Evolutionary conservation across 2,888 invertebrate genomes (phyloP).

Genomic region (Lomographa bimaculata): DNA sequence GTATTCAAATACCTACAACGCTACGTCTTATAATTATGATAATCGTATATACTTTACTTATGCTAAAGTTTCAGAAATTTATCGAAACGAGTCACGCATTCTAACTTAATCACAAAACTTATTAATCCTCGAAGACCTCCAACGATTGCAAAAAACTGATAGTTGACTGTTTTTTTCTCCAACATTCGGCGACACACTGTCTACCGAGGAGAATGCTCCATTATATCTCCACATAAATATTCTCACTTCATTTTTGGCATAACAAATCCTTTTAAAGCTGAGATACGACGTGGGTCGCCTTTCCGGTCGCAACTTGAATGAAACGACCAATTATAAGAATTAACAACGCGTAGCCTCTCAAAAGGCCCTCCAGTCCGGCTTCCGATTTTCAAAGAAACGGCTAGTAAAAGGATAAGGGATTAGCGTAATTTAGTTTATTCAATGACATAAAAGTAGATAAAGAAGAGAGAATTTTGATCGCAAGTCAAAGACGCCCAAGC

Average conservation of each 20-base stretch:
- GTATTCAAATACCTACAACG: no score
- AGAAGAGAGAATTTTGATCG: conserved; percentile 35
- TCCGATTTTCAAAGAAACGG: conserved; percentile 75
- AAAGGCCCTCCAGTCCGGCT: conserved; percentile 63
- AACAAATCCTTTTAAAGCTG: conserved; percentile 72
- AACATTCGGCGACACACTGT: conserved; percentile 66
- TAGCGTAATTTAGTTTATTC: conserved; percentile 62
- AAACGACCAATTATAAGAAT: conserved; percentile 76
- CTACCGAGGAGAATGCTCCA: conserved; percentile 53
- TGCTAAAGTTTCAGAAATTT: no score
- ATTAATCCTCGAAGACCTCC: conserved; percentile 40
- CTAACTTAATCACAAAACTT: conserved; percentile 18
- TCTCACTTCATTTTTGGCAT: conserved; percentile 62
- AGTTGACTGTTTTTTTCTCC: conserved; percentile 34
- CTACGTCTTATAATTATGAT: no score
- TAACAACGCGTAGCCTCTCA: conserved; percentile 56
- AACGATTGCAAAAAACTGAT: conserved; percentile 37
- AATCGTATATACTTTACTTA: no score
- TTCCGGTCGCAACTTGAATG: conserved; percentile 68
- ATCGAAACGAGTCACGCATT: neutral
- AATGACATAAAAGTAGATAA: conserved; percentile 38
- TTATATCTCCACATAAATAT: conserved; percentile 55
- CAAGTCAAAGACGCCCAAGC: conserved; percentile 34
- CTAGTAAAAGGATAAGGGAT: conserved; percentile 59
- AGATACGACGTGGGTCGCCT: conserved; percentile 71